phyloP scores from a whole-genome alignment of 2,888 invertebrate species.

The Enchytraeus crypticus region DNA sequence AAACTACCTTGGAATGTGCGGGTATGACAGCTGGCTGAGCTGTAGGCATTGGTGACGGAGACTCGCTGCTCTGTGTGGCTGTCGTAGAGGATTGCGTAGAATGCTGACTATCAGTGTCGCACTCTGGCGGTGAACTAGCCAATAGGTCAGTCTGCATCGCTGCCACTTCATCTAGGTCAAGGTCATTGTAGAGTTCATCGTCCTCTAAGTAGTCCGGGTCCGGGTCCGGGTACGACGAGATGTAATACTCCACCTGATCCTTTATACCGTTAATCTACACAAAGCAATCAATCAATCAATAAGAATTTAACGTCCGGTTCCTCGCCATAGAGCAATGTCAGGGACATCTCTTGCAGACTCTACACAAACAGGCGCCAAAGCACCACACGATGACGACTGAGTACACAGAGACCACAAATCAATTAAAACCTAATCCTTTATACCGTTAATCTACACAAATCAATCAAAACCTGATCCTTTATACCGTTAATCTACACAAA shows the following conservation, averaged over 20 bases:
- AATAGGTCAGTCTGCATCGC: slow-evolving; percentile 27
- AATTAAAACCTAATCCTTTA: too few species aligned
- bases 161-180: slow-evolving; percentile 61
- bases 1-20: too few species aligned
- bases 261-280: slow-evolving; percentile 88
- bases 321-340: too few species aligned
- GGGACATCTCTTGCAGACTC: too few species aligned
- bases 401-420: too few species aligned
- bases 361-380: too few species aligned
- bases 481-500: too few species aligned
- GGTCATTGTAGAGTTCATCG: slow-evolving; percentile 91
- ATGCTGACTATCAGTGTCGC: slow-evolving; percentile 43
- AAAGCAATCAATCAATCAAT: too few species aligned
- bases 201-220: slow-evolving; percentile 86
- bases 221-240: slow-evolving; percentile 86
- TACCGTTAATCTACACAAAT: too few species aligned
- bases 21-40: neutral
- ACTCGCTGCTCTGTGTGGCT: slow-evolving; percentile 46
- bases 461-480: too few species aligned
- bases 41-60: slow-evolving; percentile 39
- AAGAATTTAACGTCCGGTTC: too few species aligned
- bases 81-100: slow-evolving; percentile 44
- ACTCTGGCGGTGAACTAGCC: slow-evolving; percentile 42
- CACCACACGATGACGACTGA: too few species aligned
- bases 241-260: slow-evolving; percentile 95